Conservation (phyloP, 2,888 invertebrate species). For the Uloborus plumipes region DNA sequence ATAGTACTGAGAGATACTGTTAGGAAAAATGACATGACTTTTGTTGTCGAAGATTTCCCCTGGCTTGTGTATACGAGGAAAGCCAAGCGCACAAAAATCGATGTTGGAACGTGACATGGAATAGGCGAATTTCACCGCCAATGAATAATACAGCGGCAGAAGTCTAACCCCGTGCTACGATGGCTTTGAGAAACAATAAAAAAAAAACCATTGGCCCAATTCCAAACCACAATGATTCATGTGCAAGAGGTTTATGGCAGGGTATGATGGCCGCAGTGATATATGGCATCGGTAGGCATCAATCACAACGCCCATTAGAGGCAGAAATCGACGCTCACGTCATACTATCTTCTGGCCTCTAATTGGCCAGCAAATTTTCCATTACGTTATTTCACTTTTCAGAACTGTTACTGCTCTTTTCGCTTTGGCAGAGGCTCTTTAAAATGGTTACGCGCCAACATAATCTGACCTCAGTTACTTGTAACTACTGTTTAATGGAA, state of each 20-base stretch:
- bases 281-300: conserved; percentile 58
- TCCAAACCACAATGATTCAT: conserved; percentile 64
- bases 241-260: conserved; percentile 60
- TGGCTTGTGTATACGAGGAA: conserved; percentile 21
- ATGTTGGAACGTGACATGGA: conserved; percentile 50
- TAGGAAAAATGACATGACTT: conserved; percentile 18
- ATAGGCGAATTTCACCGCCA: conserved; percentile 54
- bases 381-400: conserved; percentile 49
- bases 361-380: conserved; percentile 51
- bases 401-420: conserved; percentile 19
- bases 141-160: conserved; percentile 54
- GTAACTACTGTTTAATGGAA: not conserved
- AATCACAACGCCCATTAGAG: conserved; percentile 57
- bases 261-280: conserved; percentile 52
- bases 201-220: conserved; percentile 61
- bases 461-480: not conserved
- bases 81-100: conserved; percentile 33
- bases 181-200: conserved; percentile 29
- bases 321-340: conserved; percentile 45
- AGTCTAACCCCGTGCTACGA: conserved; percentile 32
- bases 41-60: conserved; percentile 20
- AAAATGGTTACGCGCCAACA: not conserved
- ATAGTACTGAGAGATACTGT: conserved; percentile 13
- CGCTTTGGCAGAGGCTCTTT: conserved; percentile 26
- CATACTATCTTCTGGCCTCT: conserved; percentile 48